Base-by-base conservation (phyloP, 2,113 vertebrate species). In the Oncorhynchus keta region DNA sequence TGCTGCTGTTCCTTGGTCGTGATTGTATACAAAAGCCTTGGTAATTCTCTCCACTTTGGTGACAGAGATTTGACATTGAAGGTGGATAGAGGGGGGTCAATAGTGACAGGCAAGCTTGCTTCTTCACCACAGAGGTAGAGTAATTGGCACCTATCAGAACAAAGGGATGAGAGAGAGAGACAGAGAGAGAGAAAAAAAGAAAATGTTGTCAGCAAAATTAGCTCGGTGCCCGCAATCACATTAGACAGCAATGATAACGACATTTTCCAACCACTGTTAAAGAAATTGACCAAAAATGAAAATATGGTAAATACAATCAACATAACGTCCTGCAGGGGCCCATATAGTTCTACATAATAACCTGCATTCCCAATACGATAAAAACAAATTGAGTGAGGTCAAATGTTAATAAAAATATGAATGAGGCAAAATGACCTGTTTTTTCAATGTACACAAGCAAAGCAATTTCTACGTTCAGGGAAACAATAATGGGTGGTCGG, bases 91-190 rank as follows among this genome's bases (percentile, higher is more conserved):
- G 91, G 82, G 89, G 86, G 87, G 91, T 95, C 92, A 94, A 79
- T 80, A 81, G 79, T 30, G 73, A 90, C 75, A 81, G 75, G 77
- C 91, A 84, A 81, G 82, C 0, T 84, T 80, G 59, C 76, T 48
- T 77, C 85, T 91, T 94, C 89, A 86, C 87, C 86, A 89, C 87
- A 67, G 79, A 80, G 91, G 39, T 45, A 12, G 69, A 82, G 85
- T 74, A 84, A 93, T 70, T 89, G 89, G 87, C 89, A 94, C 95
- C 96, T 99, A 92, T 82, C 62, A 81, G 86, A 86, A 83, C 68
- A 89, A 89, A 87, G 84, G 94, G 73, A 93, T 57, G 51, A 76
- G 76, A 28, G 65, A 84, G 81, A 90, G 90, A 82, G 88, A 39
- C 14, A 65, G 59, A 26, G 62, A 65, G 0, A 26, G 24, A 65